phyloP scores from a whole-genome alignment of 2,888 invertebrate genomes.

The Gymnosoma rotundatum region DNA sequence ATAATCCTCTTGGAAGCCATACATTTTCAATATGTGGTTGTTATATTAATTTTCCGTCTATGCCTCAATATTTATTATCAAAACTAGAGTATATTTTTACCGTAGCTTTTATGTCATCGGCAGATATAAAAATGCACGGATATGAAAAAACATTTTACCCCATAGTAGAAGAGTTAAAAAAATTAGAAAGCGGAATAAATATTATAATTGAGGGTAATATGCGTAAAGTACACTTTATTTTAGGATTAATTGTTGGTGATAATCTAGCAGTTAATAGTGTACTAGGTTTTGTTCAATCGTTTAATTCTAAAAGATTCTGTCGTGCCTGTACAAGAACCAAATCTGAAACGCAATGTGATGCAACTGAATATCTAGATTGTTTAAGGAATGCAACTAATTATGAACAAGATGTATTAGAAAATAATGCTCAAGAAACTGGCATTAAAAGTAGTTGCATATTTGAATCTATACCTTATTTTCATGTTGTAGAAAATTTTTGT shows the following conservation, averaged over 20 bases:
- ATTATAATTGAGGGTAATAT: conserved; percentile 3
- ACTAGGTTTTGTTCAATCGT: conserved; percentile 66
- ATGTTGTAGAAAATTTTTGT: conserved; percentile 67
- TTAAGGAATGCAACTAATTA: conserved; percentile 67
- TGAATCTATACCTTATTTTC: conserved; percentile 61
- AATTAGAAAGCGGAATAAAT: conserved; percentile 67
- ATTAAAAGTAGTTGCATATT: conserved; percentile 68
- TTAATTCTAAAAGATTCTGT: conserved; percentile 70
- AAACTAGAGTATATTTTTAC: conserved; percentile 70
- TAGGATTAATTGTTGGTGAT: conserved; percentile 72
- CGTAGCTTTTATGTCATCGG: conserved; percentile 63
- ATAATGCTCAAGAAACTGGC: conserved; percentile 69
- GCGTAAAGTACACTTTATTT: conserved; percentile 65
- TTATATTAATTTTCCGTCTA: conserved; percentile 42
- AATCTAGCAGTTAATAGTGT: conserved; percentile 60
- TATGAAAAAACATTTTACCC: conserved; percentile 60
- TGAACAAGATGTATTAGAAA: conserved; percentile 54
- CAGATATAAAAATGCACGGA: conserved; percentile 67
- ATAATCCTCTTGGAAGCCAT: conserved; percentile 39
- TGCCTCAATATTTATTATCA: conserved; percentile 63
- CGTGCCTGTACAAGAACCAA: conserved; percentile 69
- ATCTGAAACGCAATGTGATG: conserved; percentile 62
- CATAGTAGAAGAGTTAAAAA: conserved; percentile 67
- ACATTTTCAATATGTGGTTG: conserved; percentile 46
- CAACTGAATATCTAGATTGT: conserved; percentile 52